Evolutionary conservation across 1,140 invertebrate species (phyloP).

Genomic region (Popillia japonica): DNA sequence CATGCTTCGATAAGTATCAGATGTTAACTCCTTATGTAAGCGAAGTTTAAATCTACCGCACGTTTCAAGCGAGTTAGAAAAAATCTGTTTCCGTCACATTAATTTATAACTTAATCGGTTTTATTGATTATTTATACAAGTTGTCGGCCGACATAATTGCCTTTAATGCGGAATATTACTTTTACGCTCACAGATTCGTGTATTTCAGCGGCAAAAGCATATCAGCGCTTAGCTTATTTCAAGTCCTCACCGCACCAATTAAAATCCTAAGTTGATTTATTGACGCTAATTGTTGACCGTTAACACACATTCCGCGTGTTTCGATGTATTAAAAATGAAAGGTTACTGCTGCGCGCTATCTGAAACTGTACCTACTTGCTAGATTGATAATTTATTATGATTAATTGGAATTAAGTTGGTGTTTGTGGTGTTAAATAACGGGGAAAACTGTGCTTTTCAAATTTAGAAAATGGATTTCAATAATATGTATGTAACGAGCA

Average conservation of each 20-base stretch:
- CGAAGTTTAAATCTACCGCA: neutral
- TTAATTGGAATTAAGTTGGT: conserved; percentile 2
- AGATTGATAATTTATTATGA: conserved; percentile 7
- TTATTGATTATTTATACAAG: conserved; percentile 19
- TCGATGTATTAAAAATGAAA: conserved; percentile 1
- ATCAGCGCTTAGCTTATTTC: conserved; percentile 7
- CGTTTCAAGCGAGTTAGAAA: neutral
- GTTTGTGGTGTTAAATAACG: neutral
- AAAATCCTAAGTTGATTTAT: conserved; percentile 11
- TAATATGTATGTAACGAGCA: neutral
- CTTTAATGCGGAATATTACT: conserved; percentile 11
- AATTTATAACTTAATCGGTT: conserved; percentile 19
- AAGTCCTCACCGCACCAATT: neutral
- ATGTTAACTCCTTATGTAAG: neutral
- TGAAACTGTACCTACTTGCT: neutral
- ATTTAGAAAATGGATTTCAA: neutral
- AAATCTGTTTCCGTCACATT: conserved; percentile 10
- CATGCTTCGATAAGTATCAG: neutral
- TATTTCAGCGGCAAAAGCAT: neutral
- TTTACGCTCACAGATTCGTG: neutral
- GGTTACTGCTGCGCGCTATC: neutral
- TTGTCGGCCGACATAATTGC: conserved; percentile 8
- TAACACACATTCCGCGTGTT: conserved; percentile 5
- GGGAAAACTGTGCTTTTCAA: neutral
- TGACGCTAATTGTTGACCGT: conserved; percentile 10